Percentiles rank a stretch among this genome's conserved stretches.
Conservation (phyloP, 92 coral and sea anemone genomes). For the Blastomussa wellsi region DNA sequence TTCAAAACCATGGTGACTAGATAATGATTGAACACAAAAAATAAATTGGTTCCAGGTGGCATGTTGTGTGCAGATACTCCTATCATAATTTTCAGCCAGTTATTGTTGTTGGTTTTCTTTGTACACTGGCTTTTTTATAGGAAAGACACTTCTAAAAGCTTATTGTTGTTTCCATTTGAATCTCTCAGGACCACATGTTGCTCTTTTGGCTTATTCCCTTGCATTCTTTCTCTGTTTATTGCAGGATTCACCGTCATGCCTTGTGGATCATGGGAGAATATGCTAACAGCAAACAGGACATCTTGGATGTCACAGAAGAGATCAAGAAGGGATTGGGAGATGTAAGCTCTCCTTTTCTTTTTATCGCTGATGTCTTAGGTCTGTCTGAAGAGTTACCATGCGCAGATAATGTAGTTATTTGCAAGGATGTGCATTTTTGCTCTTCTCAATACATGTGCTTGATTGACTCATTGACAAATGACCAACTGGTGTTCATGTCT, state of each 20-base stretch:
- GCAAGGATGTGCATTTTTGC: too few species aligned
- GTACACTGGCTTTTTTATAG: not conserved
- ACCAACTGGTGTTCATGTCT: not conserved
- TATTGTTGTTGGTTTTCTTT: not conserved
- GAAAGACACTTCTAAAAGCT: not conserved
- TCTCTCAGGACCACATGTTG: not conserved
- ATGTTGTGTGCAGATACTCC: not conserved
- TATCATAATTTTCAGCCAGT: not conserved
- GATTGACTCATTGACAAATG: not conserved
- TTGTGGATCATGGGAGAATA: slow-evolving; percentile 99
- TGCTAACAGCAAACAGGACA: slow-evolving; percentile 85
- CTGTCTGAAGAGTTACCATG: not conserved
- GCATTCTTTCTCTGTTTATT: not conserved
- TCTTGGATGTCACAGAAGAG: slow-evolving; percentile 87
- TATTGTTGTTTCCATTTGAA: not conserved
- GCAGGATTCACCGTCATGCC: slow-evolving; percentile 97
- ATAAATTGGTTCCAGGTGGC: not conserved
- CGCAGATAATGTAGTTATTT: too few species aligned
- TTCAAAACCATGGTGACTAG: not conserved
- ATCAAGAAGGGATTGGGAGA: slow-evolving; percentile 93
- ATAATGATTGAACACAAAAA: not conserved
- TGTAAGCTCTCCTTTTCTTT: slow-evolving; percentile 29
- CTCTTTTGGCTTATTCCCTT: not conserved
- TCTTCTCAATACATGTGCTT: not conserved
- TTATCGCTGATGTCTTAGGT: not conserved